Percentiles rank a stretch among this genome's conserved stretches.
phyloP scores from a whole-genome alignment of 2,888 invertebrate species.

The Latrodectus hesperus region DNA sequence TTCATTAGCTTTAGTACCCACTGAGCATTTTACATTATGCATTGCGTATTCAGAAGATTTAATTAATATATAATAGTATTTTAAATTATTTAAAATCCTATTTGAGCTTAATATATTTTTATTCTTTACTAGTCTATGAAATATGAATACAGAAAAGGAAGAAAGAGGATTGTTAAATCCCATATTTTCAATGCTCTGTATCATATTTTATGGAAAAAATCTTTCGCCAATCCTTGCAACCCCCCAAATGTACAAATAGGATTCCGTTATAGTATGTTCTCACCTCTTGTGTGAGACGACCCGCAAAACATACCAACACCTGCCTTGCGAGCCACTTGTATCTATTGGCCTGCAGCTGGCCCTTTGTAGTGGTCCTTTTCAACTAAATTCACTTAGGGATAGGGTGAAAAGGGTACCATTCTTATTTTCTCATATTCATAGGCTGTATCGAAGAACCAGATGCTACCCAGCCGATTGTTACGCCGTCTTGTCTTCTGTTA shows the following conservation, averaged over 20 bases:
- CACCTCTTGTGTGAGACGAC: slow-evolving; percentile 59
- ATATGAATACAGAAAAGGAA: too few species aligned
- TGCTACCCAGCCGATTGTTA: slow-evolving; percentile 53
- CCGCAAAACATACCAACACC: slow-evolving; percentile 61
- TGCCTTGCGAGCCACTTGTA: slow-evolving; percentile 65
- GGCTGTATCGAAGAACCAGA: slow-evolving; percentile 38
- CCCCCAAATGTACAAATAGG: background rate
- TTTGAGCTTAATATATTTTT: too few species aligned
- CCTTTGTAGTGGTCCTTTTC: slow-evolving; percentile 66
- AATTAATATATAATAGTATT: too few species aligned
- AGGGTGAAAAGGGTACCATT: slow-evolving; percentile 62
- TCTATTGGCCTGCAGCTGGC: slow-evolving; percentile 65
- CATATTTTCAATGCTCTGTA: too few species aligned
- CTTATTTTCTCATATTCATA: slow-evolving; percentile 68
- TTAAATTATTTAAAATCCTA: too few species aligned
- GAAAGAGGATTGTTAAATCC: too few species aligned
- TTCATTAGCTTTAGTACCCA: too few species aligned
- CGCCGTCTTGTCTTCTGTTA: slow-evolving; percentile 45
- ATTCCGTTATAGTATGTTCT: slow-evolving; percentile 53
- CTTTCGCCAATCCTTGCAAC: slow-evolving; percentile 29
- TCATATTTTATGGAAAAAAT: slow-evolving; percentile 3
- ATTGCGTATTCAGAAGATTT: too few species aligned
- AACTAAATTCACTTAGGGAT: slow-evolving; percentile 64
- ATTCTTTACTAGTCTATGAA: too few species aligned
- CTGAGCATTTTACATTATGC: too few species aligned